A percentile compares a stretch with the other conserved stretches of the same genome.
Conservation (phyloP, 2,797 vertebrate species). For the Tauraco hartlaubi region DNA sequence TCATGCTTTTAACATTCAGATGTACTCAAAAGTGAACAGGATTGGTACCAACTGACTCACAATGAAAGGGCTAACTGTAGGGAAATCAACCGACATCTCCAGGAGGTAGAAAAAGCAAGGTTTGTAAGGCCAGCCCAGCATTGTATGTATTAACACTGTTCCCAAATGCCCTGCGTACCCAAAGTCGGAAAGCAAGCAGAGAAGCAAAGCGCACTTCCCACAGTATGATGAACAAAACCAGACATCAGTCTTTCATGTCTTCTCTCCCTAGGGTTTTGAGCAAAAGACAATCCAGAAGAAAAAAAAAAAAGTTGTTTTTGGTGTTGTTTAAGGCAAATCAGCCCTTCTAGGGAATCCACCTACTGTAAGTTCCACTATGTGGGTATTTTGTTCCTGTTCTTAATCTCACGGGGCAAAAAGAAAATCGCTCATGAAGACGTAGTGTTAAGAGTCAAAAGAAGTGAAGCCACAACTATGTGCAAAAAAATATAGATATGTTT, state of each 20-base stretch:
- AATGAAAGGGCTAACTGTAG: neutral
- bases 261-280: neutral
- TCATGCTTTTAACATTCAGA: neutral
- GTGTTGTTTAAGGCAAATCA: neutral
- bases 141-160: neutral
- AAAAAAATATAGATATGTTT: neutral
- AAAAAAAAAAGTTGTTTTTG: neutral
- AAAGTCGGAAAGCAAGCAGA: neutral
- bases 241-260: neutral
- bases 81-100: neutral
- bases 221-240: neutral
- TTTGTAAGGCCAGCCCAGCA: neutral
- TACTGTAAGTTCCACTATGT: neutral
- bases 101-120: neutral
- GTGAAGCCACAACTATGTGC: neutral
- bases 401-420: neutral
- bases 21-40: neutral
- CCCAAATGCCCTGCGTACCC: neutral
- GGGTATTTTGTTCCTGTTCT: neutral
- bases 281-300: neutral
- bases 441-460: neutral
- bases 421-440: neutral
- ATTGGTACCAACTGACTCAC: neutral
- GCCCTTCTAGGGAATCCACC: neutral
- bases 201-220: neutral